Evolutionary conservation across 1,140 invertebrate genomes (phyloP).

Genomic region (Sycobia sp.): DNA sequence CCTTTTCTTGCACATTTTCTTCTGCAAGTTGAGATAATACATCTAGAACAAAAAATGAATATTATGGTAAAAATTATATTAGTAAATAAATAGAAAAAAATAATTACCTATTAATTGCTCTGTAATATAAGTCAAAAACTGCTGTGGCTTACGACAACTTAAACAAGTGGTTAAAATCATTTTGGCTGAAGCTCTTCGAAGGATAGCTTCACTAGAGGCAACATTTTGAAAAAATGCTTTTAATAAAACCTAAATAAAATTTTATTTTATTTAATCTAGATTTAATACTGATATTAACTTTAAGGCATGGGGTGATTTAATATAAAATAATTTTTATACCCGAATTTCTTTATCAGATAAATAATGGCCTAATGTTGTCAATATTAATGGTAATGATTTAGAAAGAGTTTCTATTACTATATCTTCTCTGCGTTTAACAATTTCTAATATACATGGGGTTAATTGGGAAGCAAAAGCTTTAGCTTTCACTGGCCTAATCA

Average conservation of each 20-base stretch:
- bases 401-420: slow-evolving; percentile 75
- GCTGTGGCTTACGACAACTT: slow-evolving; percentile 67
- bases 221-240: slow-evolving; percentile 72
- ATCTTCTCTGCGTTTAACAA: slow-evolving; percentile 74
- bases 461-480: slow-evolving; percentile 77
- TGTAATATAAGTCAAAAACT: slow-evolving; percentile 68
- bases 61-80: slow-evolving; percentile 8
- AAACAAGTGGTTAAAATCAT: slow-evolving; percentile 70
- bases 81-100: slow-evolving; percentile 43
- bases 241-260: slow-evolving; percentile 62
- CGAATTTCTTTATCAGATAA: slow-evolving; percentile 77
- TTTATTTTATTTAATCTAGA: not conserved
- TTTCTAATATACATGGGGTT: slow-evolving; percentile 71
- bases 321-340: slow-evolving; percentile 57
- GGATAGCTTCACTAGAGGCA: slow-evolving; percentile 64
- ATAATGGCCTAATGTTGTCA: slow-evolving; percentile 73
- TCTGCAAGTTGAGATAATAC: slow-evolving; percentile 50
- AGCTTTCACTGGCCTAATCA: slow-evolving; percentile 75
- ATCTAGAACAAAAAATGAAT: slow-evolving; percentile 57
- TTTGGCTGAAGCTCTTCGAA: slow-evolving; percentile 69
- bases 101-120: slow-evolving; percentile 58
- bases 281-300: too few species aligned
- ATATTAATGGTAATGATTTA: slow-evolving; percentile 71
- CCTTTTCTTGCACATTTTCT: slow-evolving; percentile 59
- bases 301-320: too few species aligned